phyloP scores from a whole-genome alignment of 1,140 invertebrate species.

The Sitophilus oryzae region DNA sequence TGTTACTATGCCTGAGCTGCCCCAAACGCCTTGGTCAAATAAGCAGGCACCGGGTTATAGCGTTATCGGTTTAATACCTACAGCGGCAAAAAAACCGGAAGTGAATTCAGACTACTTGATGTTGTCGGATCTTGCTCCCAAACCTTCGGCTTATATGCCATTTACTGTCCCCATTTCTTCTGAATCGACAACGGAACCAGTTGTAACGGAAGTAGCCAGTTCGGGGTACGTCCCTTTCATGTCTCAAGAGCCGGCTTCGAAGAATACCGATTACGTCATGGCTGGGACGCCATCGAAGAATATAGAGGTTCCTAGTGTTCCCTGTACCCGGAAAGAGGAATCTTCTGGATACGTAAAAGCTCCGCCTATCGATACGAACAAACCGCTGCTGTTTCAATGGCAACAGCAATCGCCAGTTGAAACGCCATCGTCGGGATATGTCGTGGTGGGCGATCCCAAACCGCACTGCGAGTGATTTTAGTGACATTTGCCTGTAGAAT shows the following conservation, averaged over 20 bases:
- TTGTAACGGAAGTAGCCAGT: not conserved
- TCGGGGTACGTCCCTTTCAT: slow-evolving; percentile 14
- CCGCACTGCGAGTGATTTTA: slow-evolving; percentile 1
- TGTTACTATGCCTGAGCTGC: slow-evolving; percentile 4
- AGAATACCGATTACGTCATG: slow-evolving; percentile 17
- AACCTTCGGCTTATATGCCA: slow-evolving; percentile 5
- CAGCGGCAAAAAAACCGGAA: slow-evolving; percentile 7
- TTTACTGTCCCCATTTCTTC: not conserved
- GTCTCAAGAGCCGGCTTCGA: slow-evolving; percentile 11
- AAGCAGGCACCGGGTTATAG: slow-evolving; percentile 11
- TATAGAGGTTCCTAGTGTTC: not conserved
- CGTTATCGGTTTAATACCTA: slow-evolving; percentile 7
- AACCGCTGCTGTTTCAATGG: slow-evolving; percentile 4
- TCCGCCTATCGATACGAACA: not conserved
- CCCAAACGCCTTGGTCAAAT: not conserved
- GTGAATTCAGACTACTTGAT: slow-evolving; percentile 1
- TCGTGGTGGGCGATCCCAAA: slow-evolving; percentile 13
- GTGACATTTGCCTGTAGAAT: not conserved
- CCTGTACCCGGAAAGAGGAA: slow-evolving; percentile 6
- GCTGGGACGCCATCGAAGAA: slow-evolving; percentile 12
- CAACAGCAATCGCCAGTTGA: slow-evolving; percentile 1
- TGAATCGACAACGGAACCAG: not conserved
- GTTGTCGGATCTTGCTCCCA: not conserved
- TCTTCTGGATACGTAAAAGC: slow-evolving; percentile 4
- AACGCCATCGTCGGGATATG: slow-evolving; percentile 6